Conservation (phyloP, 2,113 vertebrate species). For the Tragelaphus strepsiceros region DNA sequence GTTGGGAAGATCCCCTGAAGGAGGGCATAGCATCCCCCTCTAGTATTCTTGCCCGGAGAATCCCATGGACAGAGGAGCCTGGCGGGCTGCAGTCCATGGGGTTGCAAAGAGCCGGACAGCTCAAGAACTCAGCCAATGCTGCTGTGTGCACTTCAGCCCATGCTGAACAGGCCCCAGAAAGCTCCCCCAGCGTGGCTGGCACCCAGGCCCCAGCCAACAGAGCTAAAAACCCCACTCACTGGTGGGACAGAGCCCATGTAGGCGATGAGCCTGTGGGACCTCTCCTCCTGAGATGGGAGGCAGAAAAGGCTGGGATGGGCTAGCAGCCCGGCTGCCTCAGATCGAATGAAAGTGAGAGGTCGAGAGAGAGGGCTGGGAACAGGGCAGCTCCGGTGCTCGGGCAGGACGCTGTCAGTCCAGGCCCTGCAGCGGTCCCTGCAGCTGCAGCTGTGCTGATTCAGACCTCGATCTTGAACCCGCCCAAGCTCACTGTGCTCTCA, state of each 20-base stretch:
- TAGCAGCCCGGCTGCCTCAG: neutral
- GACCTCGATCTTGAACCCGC: neutral
- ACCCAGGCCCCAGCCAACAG: neutral
- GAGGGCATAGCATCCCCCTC: neutral
- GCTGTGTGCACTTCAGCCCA: neutral
- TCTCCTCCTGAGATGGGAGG: neutral
- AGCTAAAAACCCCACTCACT: neutral
- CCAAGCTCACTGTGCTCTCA: neutral
- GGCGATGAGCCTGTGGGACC: neutral
- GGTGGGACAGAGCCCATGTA: neutral
- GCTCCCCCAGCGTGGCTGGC: neutral
- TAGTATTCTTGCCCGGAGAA: neutral
- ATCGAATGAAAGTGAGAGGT: neutral
- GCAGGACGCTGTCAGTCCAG: neutral
- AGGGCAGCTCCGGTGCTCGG: neutral
- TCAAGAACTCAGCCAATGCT: neutral
- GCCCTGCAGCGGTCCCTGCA: neutral
- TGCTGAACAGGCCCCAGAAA: neutral
- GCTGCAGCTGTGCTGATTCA: neutral
- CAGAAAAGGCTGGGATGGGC: neutral
- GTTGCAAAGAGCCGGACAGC: neutral
- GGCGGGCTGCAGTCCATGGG: neutral
- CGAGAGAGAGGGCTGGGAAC: neutral
- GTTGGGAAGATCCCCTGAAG: neutral
- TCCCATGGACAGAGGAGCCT: neutral